These are phyloP conservation scores for Physocephala rufipes DNA, from an alignment of 2,888 invertebrate species.

Conservation along the genomic window DNA sequence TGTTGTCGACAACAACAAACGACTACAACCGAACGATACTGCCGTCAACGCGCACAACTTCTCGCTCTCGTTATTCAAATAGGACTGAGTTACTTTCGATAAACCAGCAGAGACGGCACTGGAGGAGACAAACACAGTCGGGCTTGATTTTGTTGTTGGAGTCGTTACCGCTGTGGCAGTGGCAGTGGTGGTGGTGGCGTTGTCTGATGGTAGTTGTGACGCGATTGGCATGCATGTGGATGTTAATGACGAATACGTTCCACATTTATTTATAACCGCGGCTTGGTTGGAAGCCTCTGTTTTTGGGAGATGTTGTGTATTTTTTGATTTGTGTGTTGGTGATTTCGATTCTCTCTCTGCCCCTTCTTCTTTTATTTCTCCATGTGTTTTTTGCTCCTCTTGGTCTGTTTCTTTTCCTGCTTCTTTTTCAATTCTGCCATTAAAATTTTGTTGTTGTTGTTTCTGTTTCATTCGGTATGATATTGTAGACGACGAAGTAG, in stretches of 20 bases:
- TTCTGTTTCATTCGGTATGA: slow-evolving; percentile 37
- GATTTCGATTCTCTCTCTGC: slow-evolving; percentile 40
- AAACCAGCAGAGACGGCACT: slow-evolving; percentile 40
- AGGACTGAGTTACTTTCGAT: slow-evolving; percentile 53
- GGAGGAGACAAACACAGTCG: slow-evolving; percentile 45
- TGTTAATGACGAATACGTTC: slow-evolving; percentile 35
- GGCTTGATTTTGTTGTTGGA: slow-evolving; percentile 7
- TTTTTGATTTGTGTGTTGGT: slow-evolving; percentile 25
- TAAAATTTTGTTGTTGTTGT: slow-evolving; percentile 40
- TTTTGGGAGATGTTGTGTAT: slow-evolving; percentile 37
- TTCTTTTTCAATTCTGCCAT: slow-evolving; percentile 24
- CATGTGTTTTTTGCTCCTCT: not conserved
- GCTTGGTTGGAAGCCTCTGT: slow-evolving; percentile 30
- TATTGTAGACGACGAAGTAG: slow-evolving; percentile 32
- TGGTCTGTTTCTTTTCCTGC: slow-evolving; percentile 10
- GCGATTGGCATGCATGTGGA: slow-evolving; percentile 25
- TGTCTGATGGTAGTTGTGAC: slow-evolving; percentile 10
- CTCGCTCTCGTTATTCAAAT: slow-evolving; percentile 63
- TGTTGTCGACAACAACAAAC: slow-evolving; percentile 37
- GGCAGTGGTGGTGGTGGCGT: slow-evolving; percentile 23
- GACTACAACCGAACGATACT: slow-evolving; percentile 37
- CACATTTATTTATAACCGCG: slow-evolving; percentile 41
- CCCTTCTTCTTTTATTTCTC: slow-evolving; percentile 38
- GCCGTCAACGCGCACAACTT: slow-evolving; percentile 46
- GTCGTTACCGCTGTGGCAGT: slow-evolving; percentile 47